phyloP scores from a whole-genome alignment of 2,113 vertebrate species.

The Odocoileus virginianus region DNA sequence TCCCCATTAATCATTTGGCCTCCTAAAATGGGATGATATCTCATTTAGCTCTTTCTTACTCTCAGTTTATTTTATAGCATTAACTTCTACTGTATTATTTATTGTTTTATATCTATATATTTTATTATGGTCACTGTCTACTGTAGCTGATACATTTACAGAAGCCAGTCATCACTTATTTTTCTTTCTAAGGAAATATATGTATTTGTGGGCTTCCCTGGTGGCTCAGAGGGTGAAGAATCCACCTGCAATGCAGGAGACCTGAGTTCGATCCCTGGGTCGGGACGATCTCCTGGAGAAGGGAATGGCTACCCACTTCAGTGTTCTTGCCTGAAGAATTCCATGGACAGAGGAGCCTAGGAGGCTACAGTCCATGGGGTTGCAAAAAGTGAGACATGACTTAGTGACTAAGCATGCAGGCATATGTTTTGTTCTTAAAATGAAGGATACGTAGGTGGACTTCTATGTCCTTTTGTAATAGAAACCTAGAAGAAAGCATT shows the following conservation, averaged over 20 bases:
- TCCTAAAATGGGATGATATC: background rate
- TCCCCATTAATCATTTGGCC: background rate
- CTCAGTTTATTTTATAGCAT: background rate
- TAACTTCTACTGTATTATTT: constrained; percentile 57
- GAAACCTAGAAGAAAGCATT: background rate
- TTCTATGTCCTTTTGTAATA: background rate
- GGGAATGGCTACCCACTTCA: background rate
- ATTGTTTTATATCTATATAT: constrained; percentile 63
- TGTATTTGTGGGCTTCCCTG: background rate
- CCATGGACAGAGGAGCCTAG: background rate
- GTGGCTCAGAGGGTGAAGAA: background rate
- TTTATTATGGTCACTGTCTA: background rate
- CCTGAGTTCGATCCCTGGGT: background rate
- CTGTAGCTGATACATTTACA: background rate
- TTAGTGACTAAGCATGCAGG: background rate
- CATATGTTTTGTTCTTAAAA: background rate
- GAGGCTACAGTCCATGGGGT: background rate
- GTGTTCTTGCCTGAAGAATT: background rate
- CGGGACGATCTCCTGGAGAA: background rate
- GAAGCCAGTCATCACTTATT: background rate
- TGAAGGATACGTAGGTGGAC: background rate
- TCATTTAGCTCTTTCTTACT: background rate
- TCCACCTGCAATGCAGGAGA: background rate
- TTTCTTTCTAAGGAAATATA: background rate
- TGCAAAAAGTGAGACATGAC: background rate